phyloP scores from a whole-genome alignment of 2,113 vertebrate genomes.

The Sinocyclocheilus rhinocerous region DNA sequence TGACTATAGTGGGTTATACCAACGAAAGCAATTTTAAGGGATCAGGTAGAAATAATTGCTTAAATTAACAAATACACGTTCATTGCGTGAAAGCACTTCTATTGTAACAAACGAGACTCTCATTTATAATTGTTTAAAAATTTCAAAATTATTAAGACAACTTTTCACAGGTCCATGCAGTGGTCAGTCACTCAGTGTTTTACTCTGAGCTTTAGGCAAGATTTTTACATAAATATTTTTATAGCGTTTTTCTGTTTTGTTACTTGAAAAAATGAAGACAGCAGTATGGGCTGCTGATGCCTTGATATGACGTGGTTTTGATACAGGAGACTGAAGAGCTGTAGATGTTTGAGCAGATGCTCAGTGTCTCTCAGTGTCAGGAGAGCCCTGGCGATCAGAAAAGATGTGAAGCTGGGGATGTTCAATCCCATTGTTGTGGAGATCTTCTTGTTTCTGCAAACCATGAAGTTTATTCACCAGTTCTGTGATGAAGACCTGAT shows the following conservation, averaged over 20 bases:
- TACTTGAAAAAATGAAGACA: not conserved
- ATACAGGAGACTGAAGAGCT: constrained; percentile 1
- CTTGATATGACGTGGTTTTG: not conserved
- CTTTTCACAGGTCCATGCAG: constrained; percentile 2
- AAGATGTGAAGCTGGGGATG: constrained; percentile 67
- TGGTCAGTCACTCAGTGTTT: constrained; percentile 7
- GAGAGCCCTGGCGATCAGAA: constrained; percentile 51
- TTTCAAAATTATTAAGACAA: not conserved
- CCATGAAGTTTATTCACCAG: constrained; percentile 76
- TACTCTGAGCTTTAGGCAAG: not conserved
- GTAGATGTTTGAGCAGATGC: not conserved
- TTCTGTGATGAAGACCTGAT: constrained; percentile 77
- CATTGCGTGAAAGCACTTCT: not conserved
- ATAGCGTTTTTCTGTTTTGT: not conserved
- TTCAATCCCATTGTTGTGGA: constrained; percentile 70
- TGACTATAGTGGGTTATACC: not conserved
- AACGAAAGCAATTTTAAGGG: not conserved
- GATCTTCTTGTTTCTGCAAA: constrained; percentile 80
- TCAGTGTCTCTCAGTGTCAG: constrained; percentile 63
- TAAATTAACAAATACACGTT: not conserved
- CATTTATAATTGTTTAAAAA: not conserved
- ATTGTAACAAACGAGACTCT: not conserved
- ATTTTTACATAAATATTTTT: constrained; percentile 9
- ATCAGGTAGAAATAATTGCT: not conserved
- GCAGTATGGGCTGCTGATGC: not conserved